Percentiles rank a stretch among this genome's conserved stretches.
Evolutionary conservation across 2,888 invertebrate genomes (phyloP).

Genomic region (Epinotia demarniana): DNA sequence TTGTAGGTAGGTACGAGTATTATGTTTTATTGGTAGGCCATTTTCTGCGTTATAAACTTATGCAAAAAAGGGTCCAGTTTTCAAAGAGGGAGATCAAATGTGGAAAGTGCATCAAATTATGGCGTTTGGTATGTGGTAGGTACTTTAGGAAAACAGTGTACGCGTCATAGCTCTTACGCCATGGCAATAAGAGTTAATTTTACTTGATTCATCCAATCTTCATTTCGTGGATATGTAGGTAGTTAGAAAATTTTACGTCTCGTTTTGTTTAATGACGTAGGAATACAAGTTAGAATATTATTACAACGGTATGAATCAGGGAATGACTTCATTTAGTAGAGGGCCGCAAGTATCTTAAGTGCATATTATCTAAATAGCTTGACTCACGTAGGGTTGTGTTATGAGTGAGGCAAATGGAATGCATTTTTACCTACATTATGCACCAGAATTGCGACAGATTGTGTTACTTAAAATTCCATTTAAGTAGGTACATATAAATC

Average conservation of each 20-base stretch:
- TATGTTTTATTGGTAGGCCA: constrained; percentile 32
- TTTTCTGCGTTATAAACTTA: constrained; percentile 44
- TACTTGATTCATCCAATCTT: background rate
- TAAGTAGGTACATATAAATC: too few relatives aligned
- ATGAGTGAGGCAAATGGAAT: background rate
- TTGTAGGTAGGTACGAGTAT: constrained; percentile 3
- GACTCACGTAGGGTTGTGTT: background rate
- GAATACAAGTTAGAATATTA: constrained; percentile 10
- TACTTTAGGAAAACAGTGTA: background rate
- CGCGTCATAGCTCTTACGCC: background rate
- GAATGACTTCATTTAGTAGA: constrained; percentile 17
- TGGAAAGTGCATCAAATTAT: constrained; percentile 32
- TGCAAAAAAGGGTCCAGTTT: constrained; percentile 40
- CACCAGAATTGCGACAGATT: background rate
- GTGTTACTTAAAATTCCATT: too few relatives aligned
- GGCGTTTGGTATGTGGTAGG: background rate
- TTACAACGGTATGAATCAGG: constrained; percentile 1
- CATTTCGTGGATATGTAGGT: background rate
- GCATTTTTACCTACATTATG: too few relatives aligned
- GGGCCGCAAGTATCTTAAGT: background rate
- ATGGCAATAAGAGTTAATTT: background rate
- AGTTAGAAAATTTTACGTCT: constrained; percentile 29
- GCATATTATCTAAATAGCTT: background rate
- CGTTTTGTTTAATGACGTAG: constrained; percentile 26
- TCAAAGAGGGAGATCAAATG: constrained; percentile 24